Evolutionary conservation across 2,888 invertebrate genomes (phyloP), one percentile per base, ranked within the genome.

Genomic region (Catonia carolina): DNA sequence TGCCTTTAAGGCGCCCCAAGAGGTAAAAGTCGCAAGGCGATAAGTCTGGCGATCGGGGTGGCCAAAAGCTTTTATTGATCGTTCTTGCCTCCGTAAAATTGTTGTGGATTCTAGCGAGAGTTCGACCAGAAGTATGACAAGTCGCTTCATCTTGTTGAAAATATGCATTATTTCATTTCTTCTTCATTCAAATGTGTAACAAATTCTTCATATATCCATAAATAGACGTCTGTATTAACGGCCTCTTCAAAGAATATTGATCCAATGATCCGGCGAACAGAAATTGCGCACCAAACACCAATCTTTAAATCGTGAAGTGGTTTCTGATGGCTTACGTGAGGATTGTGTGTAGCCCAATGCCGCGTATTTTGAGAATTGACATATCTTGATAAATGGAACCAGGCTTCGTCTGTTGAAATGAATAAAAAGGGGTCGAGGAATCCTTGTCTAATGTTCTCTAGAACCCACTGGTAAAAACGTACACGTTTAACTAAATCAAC

Each of bases 401-500:
- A 64, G 18, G 62, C 60, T 57, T 63, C 58, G 41, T 61, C 61
- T 6, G 55, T 59, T 41, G 61, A 60, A 36, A 63, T 59, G 23
- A 55, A 47, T 18, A 47, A 47, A 47, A 47, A 47, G 20, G 22
- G 47, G 23, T 20, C 22, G 14, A 47, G 14, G n/a, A 12, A 22
- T 22, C 22, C 47, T 12, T 47, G 22, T 37, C 14, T 17, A 37
- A 37, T 37, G n/a, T 37, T 17, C 17, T 37, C 14, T 15, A 37
- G 37, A 37, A 37, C 37, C 37, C 37, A 37, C 17, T 37, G 37
- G 17, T 17, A 37, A 17, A 15, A 37, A 37, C 37, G 37, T 37
- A 37, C 37, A 37, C 37, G 37, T 37, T 17, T 37, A 37, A 17
- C 37, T 17, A 37, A 37, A 37, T 37, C 37, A 37, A 37, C 37